phyloP scores from a whole-genome alignment of 1,140 invertebrate species.

The Zaprionus capensis region DNA sequence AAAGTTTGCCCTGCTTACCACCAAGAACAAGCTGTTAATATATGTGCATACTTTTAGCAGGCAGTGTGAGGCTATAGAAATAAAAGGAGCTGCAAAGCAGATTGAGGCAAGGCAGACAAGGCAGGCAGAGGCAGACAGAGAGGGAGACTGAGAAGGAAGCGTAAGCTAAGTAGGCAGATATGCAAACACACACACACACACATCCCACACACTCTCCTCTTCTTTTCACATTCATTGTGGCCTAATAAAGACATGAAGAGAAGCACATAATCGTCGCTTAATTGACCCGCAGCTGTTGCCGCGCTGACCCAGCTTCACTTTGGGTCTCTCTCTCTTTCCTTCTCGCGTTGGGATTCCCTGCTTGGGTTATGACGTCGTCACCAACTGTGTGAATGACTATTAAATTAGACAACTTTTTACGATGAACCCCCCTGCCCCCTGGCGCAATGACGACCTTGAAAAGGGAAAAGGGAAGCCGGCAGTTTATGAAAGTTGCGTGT shows the following conservation, averaged over 20 bases:
- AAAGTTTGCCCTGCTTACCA: background rate
- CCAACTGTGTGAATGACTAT: constrained; percentile 37
- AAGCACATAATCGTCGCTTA: constrained; percentile 15
- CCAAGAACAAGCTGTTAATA: background rate
- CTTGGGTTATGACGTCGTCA: constrained; percentile 23
- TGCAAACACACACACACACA: background rate
- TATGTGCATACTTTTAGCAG: background rate
- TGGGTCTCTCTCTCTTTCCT: background rate
- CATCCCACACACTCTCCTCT: background rate
- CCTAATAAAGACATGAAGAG: background rate
- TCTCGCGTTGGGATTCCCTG: background rate
- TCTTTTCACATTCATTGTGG: background rate
- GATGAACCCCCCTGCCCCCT: background rate
- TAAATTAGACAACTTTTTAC: constrained; percentile 50
- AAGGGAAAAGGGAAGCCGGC: constrained; percentile 5
- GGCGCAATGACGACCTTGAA: constrained; percentile 58
- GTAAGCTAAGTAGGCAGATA: background rate
- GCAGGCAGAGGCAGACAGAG: no score
- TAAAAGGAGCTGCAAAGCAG: background rate
- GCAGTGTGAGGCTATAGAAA: background rate
- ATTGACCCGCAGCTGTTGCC: constrained; percentile 21
- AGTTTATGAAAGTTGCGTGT: constrained; percentile 55
- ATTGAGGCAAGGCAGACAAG: background rate
- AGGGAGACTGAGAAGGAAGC: background rate
- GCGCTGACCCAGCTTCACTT: background rate